Evolutionary conservation across 2,113 vertebrate species (phyloP).

Genomic region (Glaucomys volans): DNA sequence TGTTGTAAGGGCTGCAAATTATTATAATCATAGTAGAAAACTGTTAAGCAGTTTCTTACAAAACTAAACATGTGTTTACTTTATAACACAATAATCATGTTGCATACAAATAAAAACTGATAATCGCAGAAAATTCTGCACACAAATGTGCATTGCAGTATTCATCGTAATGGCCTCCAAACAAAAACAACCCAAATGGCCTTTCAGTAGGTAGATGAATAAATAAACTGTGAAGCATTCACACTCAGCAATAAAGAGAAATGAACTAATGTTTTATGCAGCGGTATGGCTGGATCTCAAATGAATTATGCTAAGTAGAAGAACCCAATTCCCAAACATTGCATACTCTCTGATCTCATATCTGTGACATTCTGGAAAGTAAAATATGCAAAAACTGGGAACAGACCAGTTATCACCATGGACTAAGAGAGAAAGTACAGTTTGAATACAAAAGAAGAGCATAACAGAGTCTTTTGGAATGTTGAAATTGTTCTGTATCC

Average conservation of each 20-base stretch:
- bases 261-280: neutral
- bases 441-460: neutral
- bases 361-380: neutral
- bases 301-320: neutral
- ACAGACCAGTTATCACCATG: neutral
- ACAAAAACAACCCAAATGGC: neutral
- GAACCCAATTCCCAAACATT: neutral
- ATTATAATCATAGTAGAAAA: neutral
- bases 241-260: neutral
- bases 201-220: neutral
- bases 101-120: neutral
- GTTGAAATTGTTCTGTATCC: neutral
- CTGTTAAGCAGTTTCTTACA: neutral
- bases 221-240: neutral
- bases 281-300: neutral
- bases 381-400: neutral
- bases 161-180: neutral
- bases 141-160: neutral
- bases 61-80: neutral
- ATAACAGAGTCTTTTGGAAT: neutral
- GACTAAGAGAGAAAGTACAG: neutral
- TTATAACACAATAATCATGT: neutral
- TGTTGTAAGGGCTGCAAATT: neutral
- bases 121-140: neutral
- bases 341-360: neutral